phyloP scores from a whole-genome alignment of 2,797 vertebrate genomes.

The Ctenopoma kingsleyae region DNA sequence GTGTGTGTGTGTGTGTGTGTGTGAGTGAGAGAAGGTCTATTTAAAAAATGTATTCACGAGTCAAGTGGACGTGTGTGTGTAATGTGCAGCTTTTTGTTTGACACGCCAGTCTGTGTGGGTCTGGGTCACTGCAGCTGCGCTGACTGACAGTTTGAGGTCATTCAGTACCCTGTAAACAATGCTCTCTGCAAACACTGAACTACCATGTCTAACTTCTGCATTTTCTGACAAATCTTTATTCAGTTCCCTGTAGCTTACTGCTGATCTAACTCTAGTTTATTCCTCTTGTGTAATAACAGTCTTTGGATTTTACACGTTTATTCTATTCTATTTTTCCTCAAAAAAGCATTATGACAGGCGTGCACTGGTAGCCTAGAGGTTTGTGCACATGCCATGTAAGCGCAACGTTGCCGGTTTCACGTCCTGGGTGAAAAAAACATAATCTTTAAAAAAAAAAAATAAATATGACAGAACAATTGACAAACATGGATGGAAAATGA shows the following conservation, averaged over 20 bases:
- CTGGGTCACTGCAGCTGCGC: neutral
- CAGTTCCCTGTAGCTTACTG: neutral
- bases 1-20: neutral
- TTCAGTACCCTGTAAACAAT: conserved; percentile 14
- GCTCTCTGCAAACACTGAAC: neutral
- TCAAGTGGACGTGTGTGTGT: neutral
- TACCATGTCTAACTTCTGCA: neutral
- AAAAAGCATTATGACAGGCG: no score
- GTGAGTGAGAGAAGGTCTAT: conserved; percentile 4
- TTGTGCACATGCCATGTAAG: no score
- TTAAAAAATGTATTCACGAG: conserved; percentile 10
- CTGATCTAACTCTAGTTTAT: neutral
- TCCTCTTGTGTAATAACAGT: neutral
- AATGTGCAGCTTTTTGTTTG: conserved; percentile 11
- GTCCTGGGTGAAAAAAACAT: no score
- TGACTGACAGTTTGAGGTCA: conserved; percentile 37
- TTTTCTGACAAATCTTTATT: neutral
- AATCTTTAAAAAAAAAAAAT: no score
- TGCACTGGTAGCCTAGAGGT: no score
- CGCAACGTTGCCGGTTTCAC: no score
- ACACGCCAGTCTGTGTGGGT: conserved; percentile 9
- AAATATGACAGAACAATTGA: no score
- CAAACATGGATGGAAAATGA: no score
- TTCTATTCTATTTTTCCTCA: no score
- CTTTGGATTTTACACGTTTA: neutral